phyloP scores from a whole-genome alignment of 2,797 vertebrate genomes.

The Argya squamiceps region DNA sequence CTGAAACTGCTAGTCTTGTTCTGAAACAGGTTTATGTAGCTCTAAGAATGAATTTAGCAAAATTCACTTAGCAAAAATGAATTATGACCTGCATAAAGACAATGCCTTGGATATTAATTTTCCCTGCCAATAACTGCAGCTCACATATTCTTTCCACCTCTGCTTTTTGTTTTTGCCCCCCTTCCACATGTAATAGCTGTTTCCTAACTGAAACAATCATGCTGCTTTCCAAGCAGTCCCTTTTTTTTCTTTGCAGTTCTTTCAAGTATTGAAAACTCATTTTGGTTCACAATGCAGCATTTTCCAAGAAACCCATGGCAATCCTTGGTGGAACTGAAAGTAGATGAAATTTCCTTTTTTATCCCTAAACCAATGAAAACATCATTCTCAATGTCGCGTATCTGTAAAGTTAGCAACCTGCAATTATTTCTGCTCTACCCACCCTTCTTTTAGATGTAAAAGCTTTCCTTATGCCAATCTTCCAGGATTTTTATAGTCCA shows the following conservation, averaged over 20 bases:
- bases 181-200: not conserved
- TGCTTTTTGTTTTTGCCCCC: not conserved
- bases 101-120: not conserved
- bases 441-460: not conserved
- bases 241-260: not conserved
- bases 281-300: not conserved
- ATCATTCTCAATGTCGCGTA: fast-evolving
- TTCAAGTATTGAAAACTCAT: not conserved
- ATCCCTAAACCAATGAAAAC: not conserved
- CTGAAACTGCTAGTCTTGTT: not conserved
- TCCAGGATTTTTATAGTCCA: not conserved
- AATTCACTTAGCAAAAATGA: not conserved
- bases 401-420: not conserved
- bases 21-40: not conserved
- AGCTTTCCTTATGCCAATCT: not conserved
- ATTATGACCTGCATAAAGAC: not conserved
- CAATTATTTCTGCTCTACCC: not conserved
- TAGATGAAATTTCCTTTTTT: not conserved
- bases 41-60: not conserved
- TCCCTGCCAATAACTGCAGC: not conserved
- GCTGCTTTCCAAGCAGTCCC: not conserved
- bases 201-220: not conserved
- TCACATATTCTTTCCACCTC: not conserved
- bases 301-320: not conserved
- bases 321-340: not conserved